These are phyloP conservation scores for Geodia barretti DNA, from an alignment of 37 sponge, comb jelly and placozoan species.

Conservation along the genomic window DNA sequence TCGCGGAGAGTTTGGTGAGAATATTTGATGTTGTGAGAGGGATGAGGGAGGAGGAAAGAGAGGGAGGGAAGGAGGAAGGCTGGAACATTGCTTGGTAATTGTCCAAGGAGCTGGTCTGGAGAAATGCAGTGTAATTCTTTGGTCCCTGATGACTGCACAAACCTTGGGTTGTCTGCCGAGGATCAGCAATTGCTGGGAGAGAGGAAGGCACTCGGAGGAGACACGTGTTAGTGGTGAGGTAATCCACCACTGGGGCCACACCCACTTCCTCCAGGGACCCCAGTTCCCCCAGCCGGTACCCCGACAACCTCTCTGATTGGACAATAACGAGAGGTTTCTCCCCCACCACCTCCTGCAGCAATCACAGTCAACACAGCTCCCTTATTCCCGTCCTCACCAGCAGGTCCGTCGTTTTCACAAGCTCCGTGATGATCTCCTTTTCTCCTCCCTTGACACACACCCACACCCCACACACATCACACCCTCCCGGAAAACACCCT, in stretches of 20 bases:
- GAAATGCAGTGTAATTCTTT: not conserved
- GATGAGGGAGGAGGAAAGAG: not conserved
- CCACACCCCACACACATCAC: constrained; percentile 30
- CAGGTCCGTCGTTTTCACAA: constrained; percentile 1
- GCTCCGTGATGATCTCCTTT: not conserved
- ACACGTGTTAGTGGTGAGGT: constrained; percentile 10
- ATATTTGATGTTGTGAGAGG: not conserved
- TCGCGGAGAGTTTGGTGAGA: not conserved
- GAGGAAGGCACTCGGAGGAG: constrained; percentile 14
- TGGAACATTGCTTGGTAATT: not conserved
- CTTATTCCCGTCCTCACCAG: not conserved
- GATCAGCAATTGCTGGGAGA: not conserved
- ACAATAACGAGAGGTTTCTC: not conserved
- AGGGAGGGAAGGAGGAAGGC: not conserved
- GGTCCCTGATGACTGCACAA: too few species aligned
- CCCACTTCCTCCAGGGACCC: not conserved
- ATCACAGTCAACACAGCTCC: not conserved
- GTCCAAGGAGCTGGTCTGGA: not conserved
- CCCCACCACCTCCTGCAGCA: not conserved
- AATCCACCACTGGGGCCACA: not conserved
- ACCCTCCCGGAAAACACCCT: constrained; percentile 26
- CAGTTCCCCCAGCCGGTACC: not conserved
- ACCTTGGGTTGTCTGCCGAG: not conserved
- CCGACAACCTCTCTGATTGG: not conserved
- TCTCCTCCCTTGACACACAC: not conserved